phyloP scores from a whole-genome alignment of 2,113 vertebrate species.

The Xyrauchen texanus region DNA sequence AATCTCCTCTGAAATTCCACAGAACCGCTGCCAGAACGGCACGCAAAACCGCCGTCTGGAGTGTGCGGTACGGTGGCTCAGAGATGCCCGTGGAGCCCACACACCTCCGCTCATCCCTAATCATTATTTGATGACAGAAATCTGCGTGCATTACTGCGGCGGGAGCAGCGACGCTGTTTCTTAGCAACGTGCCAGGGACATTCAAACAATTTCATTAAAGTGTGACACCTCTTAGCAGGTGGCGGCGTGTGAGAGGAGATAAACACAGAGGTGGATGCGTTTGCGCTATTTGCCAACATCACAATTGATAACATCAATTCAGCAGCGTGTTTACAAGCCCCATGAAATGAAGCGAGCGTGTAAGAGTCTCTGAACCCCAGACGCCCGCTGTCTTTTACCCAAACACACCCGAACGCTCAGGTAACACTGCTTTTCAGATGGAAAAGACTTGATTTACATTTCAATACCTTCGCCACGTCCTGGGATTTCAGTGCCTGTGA shows the following conservation, averaged over 20 bases:
- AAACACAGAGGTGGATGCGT: constrained; percentile 95
- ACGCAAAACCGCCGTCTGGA: constrained; percentile 55
- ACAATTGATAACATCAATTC: constrained; percentile 96
- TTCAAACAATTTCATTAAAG: constrained; percentile 99
- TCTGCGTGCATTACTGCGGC: constrained; percentile 86
- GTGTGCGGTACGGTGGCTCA: constrained; percentile 9
- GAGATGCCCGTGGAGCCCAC: constrained; percentile 25
- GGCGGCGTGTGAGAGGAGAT: constrained; percentile 96
- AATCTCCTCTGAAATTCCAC: constrained; percentile 54
- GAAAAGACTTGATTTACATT: constrained; percentile 26
- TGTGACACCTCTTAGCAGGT: constrained; percentile 99
- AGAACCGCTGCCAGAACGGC: constrained; percentile 52
- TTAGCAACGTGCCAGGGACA: constrained; percentile 96
- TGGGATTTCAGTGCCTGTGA: background rate
- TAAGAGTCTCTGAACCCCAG: constrained; percentile 44
- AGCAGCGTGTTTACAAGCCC: constrained; percentile 91
- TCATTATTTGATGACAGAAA: constrained; percentile 99
- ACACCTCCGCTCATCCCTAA: constrained; percentile 85
- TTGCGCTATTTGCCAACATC: constrained; percentile 97
- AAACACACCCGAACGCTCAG: constrained; percentile 12
- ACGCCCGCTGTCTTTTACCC: constrained; percentile 8
- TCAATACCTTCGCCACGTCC: constrained; percentile 5
- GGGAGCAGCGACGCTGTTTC: constrained; percentile 91
- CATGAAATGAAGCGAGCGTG: constrained; percentile 79
- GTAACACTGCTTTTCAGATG: constrained; percentile 20